Evolutionary conservation across 2,797 vertebrate genomes (phyloP), one percentile per base, ranked within the genome.

Genomic region (Sebastes umbrosus): DNA sequence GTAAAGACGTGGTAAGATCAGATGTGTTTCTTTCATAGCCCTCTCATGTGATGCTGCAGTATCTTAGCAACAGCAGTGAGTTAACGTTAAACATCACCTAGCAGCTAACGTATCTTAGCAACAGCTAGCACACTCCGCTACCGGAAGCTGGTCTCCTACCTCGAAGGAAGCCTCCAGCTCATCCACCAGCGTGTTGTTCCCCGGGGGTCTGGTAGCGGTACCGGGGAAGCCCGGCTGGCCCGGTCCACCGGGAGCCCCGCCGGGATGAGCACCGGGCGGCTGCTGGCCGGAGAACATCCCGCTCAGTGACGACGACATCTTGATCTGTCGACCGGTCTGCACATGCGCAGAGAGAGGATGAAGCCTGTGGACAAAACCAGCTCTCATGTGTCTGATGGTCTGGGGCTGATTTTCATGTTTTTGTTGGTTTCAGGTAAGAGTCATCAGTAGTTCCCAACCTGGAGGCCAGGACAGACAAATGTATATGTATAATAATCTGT

Each of bases 91-190:
- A 32, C 10, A 16, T 52, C n/a, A 12, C 3, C 4, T 50, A 25
- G 58, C 60, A 57, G 69, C 65, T 64, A 46, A 24, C 1, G 20
- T 20, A 57, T 73, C 39, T 68, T 83, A 90, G 79, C 72, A 71
- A 70, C 75, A 73, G 66, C 58, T 90, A 88, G 84, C 84, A 70
- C 16, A 18, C 13, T 4, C 16, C 5, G 88, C 87, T 84, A 88
- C 69, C 25, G 3, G 3, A 14, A 43, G 77, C 29, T 72, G 87
- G 43, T 31, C 1, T 58, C 67, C 20, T 85, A 98, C 98, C 97
- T 99, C 98, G 36, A 99, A 99, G 3, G 98, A 98, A 10, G 98
- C 97, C 75, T 99, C 98, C 79, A 99, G 92, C 59, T 99, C 98
- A 69, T 99, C 98, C 74, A 99, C 98, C 71, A 99, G 90, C 1